A percentile compares a stretch with the other conserved stretches of the same genome.
These are phyloP conservation scores for Gymnobelideus leadbeateri DNA, from an alignment of 2,113 vertebrate genomes.

Conservation along the genomic window DNA sequence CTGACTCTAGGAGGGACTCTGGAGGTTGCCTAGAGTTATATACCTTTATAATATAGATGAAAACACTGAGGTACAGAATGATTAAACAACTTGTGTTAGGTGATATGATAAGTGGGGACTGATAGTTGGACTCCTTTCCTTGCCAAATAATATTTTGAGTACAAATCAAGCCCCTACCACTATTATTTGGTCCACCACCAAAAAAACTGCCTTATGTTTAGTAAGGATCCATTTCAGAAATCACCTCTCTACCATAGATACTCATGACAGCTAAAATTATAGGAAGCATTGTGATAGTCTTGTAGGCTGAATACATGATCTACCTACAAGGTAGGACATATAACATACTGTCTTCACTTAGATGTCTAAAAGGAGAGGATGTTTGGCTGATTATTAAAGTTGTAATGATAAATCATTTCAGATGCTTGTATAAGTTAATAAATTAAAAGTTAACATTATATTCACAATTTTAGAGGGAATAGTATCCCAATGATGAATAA, in stretches of 20 bases:
- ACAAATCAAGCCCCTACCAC: not conserved
- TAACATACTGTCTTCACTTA: not conserved
- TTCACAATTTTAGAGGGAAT: not conserved
- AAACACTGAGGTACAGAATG: not conserved
- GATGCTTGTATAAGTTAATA: not conserved
- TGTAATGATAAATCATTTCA: not conserved
- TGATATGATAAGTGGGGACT: not conserved
- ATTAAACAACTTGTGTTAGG: not conserved
- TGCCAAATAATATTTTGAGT: not conserved
- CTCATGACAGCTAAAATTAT: not conserved
- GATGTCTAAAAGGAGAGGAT: not conserved
- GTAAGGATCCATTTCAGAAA: not conserved
- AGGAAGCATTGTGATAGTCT: not conserved
- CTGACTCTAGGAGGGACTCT: not conserved
- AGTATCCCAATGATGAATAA: not conserved
- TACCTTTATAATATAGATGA: not conserved
- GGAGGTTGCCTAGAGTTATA: not conserved
- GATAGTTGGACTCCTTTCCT: not conserved
- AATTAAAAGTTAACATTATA: not conserved
- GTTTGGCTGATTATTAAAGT: not conserved
- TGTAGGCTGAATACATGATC: not conserved
- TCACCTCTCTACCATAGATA: not conserved
- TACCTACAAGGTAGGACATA: not conserved
- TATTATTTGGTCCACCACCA: not conserved
- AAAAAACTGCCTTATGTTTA: not conserved